Evolutionary conservation across 2,888 invertebrate species (phyloP), one percentile per base, ranked within the genome.

Genomic region (Dexiosoma caninum): DNA sequence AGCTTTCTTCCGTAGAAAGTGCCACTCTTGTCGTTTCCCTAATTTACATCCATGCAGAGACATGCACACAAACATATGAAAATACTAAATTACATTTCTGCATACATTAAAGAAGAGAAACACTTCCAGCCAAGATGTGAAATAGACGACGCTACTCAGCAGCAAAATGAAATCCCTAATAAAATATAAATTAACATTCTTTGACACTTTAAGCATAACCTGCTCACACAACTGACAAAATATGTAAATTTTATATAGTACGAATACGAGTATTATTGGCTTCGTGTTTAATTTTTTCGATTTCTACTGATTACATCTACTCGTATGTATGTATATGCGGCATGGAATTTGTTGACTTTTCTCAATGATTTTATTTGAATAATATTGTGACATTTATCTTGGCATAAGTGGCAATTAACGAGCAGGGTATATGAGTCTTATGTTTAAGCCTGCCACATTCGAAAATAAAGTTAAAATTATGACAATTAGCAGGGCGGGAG

Each of bases 331-430:
- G n/a, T 51, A 12, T 12, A 16, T 5, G 14, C 30, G 19, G 19
- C 14, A 49, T 35, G 23, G 44, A 51, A 53, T 42, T 42, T 35
- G 19, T n/a, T 55, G 21, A 14, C 7, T 49, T 35, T 35, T 4
- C 14, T 23, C 37, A n/a, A n/a, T 64, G 7, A 74, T 27, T 55
- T 32, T 14, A 51, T 51, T 40, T 57, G 55, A 81, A 69, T 77
- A 69, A 77, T 78, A 75, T 78, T 82, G 75, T 82, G 81, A 78
- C 81, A 78, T 82, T 82, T 78, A 82, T 82, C 75, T 60, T 51
- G 30, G 53, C 66, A 32, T 70, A 81, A 78, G 72, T 77, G 69
- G 72, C 69, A 49, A 69, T 77, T 77, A 74, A 77, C 27, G 72
- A 32, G 35, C 32, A 42, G 32, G 19, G 49, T 67, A 40, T 42